Evolutionary conservation across 2,888 invertebrate genomes (phyloP).

Genomic region (Catotricha subobsoleta): DNA sequence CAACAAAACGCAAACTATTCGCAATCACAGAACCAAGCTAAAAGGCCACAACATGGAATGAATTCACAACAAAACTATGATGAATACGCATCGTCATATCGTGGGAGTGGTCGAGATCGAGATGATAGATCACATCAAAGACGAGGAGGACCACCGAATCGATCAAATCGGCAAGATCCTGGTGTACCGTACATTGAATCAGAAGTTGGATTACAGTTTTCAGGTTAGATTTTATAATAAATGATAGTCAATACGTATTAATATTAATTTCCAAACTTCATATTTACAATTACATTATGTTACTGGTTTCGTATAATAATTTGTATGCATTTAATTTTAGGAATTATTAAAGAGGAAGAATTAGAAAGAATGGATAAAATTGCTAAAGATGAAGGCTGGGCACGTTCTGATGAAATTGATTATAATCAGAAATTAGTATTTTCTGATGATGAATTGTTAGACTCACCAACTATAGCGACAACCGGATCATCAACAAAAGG

Average conservation of each 20-base stretch:
- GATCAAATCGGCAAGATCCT: slow-evolving; percentile 12
- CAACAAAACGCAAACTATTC: background rate
- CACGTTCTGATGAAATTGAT: slow-evolving; percentile 81
- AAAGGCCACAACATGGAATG: background rate
- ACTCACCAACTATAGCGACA: slow-evolving; percentile 8
- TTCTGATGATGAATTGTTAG: slow-evolving; percentile 76
- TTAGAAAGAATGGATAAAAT: slow-evolving; percentile 83
- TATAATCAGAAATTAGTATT: slow-evolving; percentile 88
- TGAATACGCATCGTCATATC: background rate
- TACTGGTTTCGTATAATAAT: background rate
- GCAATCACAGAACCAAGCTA: background rate
- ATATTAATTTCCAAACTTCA: no score
- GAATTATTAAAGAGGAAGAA: slow-evolving; percentile 81
- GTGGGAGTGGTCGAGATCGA: background rate
- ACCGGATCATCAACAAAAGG: no score
- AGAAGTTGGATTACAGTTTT: slow-evolving; percentile 44
- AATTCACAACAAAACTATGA: background rate
- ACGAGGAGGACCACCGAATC: slow-evolving; percentile 12
- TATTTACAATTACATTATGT: no score
- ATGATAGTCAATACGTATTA: background rate
- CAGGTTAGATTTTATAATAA: no score
- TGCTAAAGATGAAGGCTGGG: slow-evolving; percentile 79
- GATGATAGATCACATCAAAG: background rate
- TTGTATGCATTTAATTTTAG: background rate
- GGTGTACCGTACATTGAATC: slow-evolving; percentile 26